A percentile compares a stretch with the other conserved stretches of the same genome.
Conservation (phyloP, 2,113 vertebrate species). For the Alectura lathami region DNA sequence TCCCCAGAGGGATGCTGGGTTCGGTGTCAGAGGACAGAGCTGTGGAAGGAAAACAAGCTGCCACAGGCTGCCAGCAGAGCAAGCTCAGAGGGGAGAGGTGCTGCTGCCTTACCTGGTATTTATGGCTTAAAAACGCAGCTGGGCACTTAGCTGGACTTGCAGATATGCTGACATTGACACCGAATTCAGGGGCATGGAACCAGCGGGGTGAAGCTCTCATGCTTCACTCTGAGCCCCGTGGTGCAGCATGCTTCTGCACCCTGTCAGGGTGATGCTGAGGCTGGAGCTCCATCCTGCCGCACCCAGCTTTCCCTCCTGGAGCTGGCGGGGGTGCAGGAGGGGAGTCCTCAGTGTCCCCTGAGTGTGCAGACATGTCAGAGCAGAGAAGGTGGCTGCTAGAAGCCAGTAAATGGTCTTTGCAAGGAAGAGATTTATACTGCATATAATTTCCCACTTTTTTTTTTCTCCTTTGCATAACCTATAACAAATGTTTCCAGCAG, state of each 20-base stretch:
- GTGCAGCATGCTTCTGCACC: rapidly evolving
- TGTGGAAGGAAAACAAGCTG: background rate
- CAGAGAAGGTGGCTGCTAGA: background rate
- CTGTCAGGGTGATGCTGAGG: background rate
- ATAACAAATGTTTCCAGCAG: background rate
- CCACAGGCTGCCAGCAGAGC: rapidly evolving
- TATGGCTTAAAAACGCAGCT: background rate
- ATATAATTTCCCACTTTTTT: background rate
- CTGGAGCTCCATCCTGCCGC: background rate
- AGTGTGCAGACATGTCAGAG: rapidly evolving
- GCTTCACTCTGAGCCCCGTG: rapidly evolving
- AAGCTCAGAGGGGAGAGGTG: background rate
- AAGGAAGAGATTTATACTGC: background rate
- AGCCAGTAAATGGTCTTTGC: background rate
- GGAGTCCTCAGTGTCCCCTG: background rate
- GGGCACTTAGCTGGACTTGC: background rate
- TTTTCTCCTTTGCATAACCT: background rate
- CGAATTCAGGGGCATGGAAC: background rate
- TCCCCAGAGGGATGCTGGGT: background rate
- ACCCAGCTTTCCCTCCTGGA: rapidly evolving
- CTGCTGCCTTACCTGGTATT: rapidly evolving
- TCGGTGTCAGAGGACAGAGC: background rate
- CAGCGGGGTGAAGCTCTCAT: background rate
- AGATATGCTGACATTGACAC: background rate
- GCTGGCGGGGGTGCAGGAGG: background rate